Base-by-base conservation (phyloP, 1,140 invertebrate species). In the Rhynchophorus ferrugineus region DNA sequence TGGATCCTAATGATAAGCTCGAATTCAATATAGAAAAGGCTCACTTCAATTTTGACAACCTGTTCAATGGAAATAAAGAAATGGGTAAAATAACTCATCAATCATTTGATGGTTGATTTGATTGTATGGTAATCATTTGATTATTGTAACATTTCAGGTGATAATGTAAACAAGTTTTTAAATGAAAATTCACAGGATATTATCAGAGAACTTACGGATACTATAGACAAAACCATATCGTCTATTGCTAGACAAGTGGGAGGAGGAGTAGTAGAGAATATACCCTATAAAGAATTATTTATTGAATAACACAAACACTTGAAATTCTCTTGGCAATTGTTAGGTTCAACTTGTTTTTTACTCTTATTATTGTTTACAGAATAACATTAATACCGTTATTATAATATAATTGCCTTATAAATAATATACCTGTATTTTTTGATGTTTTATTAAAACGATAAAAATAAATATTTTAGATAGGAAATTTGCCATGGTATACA, bases 51-150 rank as follows among this genome's bases (percentile, higher is more conserved):
- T 38, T 14, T 13, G 37, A 38, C 7, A 19, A 19, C 13, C 13
- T 38, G 17, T 38, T 38, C 13, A 19, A 19, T 14, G 37, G 37
- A 38, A 38, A 38, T 13, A 38, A 38, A 13, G 37, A 38, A 38
- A 38, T 38, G 37, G 37, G 37, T 38, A 38, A 38, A 13, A 14
- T 34, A 34, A 34, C 37, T 13, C 5, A 38, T 19, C 13, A 38
- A 6, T 38, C 5, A 19, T 38, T 38, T 38, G 5, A 38, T 19
- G 5, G 5, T 38, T 38, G 5, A 38, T 38, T 38, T 14, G n/a
- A 8, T 8, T 34, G 24, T 29, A 29, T 6, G 5, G 24, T 29
- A 5, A 29, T 11, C 11, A 29, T 29, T 29, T 29, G 5, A 29
- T 29, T 29, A 29, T 29, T 29, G 11, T 29, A 29, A 29, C 11